Base-by-base conservation (phyloP, 2,113 vertebrate genomes). In the Dipodomys ordii region DNA sequence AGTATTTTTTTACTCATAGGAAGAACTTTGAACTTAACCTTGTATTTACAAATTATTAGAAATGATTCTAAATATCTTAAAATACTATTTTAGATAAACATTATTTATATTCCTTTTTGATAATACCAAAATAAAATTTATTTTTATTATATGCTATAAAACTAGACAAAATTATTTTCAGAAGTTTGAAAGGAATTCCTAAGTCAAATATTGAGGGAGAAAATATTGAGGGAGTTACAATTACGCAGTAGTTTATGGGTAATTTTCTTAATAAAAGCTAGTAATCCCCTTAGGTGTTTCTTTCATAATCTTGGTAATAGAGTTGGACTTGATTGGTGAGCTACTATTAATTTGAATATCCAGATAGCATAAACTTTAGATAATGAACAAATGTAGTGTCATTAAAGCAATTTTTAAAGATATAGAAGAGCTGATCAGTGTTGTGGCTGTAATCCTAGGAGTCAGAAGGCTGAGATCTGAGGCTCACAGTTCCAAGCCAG, bases 21-120 rank as follows among this genome's bases (percentile, higher is more conserved):
- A 78, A 90, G 27, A 35, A 65, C 18, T 69, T 35, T 83, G 65
- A 65, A 82, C 60, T 92, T 87, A 80, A 87, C 20, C 9, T 83
- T 92, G 86, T 87, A 60, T 83, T 82, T 67, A 28, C 64, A 89
- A 79, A 68, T 65, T 30, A 79, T 74, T 35, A 79, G 4, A 87
- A 53, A 83, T 68, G 79, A 79, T 57, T 79, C 80, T 71, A 44
- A 86, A n/a, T 90, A 71, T 83, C 60, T 82, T 35, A 82, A 92
- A 85, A 74, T 80, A 7, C 10, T 74, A 46, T 69, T 79, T 91
- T 69, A 69, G 27, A 83, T 83, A 79, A 84, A 74, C 57, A 12
- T 64, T 67, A 12, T 49, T 68, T 85, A 22, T 86, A 71, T 74
- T 93, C 2, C 83, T 81, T 82, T n/a, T 90, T 68, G 32, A 39